phyloP scores from a whole-genome alignment of 2,797 vertebrate genomes.

The Muscicapa striata region DNA sequence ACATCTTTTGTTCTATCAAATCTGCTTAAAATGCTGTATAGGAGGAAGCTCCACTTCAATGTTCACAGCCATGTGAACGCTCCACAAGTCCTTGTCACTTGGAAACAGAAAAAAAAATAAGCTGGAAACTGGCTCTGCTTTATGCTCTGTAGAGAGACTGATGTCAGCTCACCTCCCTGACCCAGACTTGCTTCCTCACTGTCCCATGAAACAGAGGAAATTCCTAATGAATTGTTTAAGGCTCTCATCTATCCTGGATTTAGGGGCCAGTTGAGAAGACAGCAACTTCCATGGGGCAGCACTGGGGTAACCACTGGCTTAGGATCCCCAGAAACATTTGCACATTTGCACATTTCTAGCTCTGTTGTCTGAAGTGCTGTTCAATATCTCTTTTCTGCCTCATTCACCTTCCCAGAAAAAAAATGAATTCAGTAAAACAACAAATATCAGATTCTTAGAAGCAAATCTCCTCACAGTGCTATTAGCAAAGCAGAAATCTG shows the following conservation, averaged over 20 bases:
- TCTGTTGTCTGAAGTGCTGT: not conserved
- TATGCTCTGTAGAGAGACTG: not conserved
- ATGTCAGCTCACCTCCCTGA: not conserved
- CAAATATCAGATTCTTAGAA: not conserved
- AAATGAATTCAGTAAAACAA: not conserved
- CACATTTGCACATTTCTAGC: not conserved
- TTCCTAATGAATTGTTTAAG: not conserved
- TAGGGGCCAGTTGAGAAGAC: not conserved
- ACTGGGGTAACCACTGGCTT: not conserved
- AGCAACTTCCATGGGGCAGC: not conserved
- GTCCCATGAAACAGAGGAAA: not conserved
- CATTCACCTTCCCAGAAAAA: not conserved
- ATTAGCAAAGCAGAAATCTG: not conserved
- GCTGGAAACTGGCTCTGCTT: not conserved
- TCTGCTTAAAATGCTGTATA: not conserved
- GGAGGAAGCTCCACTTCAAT: not conserved
- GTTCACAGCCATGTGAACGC: not conserved
- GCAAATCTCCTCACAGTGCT: not conserved
- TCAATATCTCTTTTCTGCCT: not conserved
- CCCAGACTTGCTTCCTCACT: not conserved
- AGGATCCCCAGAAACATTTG: not conserved
- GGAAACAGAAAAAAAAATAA: not conserved
- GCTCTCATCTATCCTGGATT: not conserved
- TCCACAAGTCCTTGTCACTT: not conserved
- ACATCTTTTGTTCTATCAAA: not conserved